Evolutionary conservation across 2,113 vertebrate genomes (phyloP), one percentile per base, ranked within the genome.

Genomic region (Setophaga petechia): DNA sequence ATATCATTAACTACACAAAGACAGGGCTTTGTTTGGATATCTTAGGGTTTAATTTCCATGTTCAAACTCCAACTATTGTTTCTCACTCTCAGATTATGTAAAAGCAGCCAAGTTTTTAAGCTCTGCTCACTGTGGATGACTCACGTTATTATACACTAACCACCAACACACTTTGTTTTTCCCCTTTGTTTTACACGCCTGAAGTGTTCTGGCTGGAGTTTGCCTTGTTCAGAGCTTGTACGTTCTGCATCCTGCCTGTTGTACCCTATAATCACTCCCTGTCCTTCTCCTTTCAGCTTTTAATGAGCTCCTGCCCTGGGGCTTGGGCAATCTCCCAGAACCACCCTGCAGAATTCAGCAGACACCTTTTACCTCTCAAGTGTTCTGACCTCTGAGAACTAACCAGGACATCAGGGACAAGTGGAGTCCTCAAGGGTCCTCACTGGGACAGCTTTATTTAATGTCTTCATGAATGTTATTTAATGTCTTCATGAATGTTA

Each of bases 131-230:
- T 80, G 78, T 25, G 43, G 89, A 73, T 95, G 91, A 95, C 87
- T 95, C 93, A 93, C 5, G 0, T 78, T 57, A 46, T 94, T 90
- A 65, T 33, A 73, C 6, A 58, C 84, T 80, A 94, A 85, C 74
- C 75, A 93, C 46, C 74, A 94, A 55, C 91, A 96, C 67, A 39
- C 52, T 89, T 77, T 91, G 87, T 30, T 93, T 92, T 82, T 57
- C 35, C 18, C 69, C 49, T 95, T 92, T 95, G 84, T 93, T 89
- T 93, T 84, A 92, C 67, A 66, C 0, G 54, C 89, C 78, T 83
- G 37, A 84, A 91, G 91, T 83, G 43, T 77, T 91, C 84, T 14
- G 9, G 46, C 47, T 58, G n/a, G 71, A 24, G 41, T 73, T 87
- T 69, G 54, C 37, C 69, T 68, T 68, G 71, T 87, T 84, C 87